phyloP scores from a whole-genome alignment of 2,113 vertebrate genomes.

The Aramus guarauna region DNA sequence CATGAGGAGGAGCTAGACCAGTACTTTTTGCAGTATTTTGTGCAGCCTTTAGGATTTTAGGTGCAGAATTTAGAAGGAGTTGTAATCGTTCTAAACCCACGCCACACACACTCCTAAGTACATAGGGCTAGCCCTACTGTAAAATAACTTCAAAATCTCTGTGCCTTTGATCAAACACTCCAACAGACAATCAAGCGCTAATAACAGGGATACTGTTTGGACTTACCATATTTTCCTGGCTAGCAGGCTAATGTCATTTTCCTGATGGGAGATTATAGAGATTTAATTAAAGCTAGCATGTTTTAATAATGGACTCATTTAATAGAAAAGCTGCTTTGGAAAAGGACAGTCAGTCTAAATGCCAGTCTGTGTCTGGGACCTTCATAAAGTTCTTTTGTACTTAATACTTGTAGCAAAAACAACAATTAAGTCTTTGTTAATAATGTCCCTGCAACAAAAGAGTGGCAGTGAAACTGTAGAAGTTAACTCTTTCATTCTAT shows the following conservation, averaged over 20 bases:
- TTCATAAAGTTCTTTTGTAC: constrained; percentile 26
- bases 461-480: background rate
- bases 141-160: background rate
- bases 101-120: background rate
- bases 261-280: constrained; percentile 30
- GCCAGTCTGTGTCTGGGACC: background rate
- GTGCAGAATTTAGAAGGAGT: background rate
- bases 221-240: constrained; percentile 15
- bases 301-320: constrained; percentile 44
- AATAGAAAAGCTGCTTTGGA: constrained; percentile 34
- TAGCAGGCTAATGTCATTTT: constrained; percentile 12
- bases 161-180: constrained; percentile 19
- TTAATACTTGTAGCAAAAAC: constrained; percentile 8
- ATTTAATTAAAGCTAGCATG: constrained; percentile 54
- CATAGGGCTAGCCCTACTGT: background rate
- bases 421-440: constrained; percentile 56
- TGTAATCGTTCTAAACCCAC: background rate
- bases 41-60: background rate
- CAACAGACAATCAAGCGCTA: background rate
- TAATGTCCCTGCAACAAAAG: background rate
- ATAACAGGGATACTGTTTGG: background rate
- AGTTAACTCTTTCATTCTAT: constrained; percentile 21
- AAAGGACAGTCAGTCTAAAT: constrained; percentile 40
- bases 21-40: background rate
- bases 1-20: background rate